Base-by-base conservation (phyloP, 2,888 invertebrate species). In the Brachycybe producta region DNA sequence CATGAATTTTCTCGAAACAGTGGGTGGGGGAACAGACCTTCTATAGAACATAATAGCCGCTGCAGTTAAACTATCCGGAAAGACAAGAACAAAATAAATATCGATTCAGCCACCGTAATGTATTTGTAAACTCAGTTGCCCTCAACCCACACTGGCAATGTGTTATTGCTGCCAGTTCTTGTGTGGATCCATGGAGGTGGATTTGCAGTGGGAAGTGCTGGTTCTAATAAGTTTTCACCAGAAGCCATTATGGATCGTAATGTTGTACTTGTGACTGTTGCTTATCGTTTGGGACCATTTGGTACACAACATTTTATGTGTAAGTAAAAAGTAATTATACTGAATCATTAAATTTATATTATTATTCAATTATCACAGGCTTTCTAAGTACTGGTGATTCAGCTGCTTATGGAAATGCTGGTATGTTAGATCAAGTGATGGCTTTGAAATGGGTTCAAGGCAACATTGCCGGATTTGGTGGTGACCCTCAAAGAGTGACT, bases 401-500 rank as follows among this genome's bases (percentile, higher is more conserved):
- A 30, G 32, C 32, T 30, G 8, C n/a, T 11, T 30, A 30, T 30
- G 32, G n/a, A 30, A 30, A 30, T 30, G 32, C n/a, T 30, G n/a
- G 8, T 30, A 30, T 30, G n/a, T 30, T 30, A 30, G n/a, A 11
- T 8, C n/a, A 30, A 8, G n/a, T 30, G n/a, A 8, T 30, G n/a
- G 32, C 32, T 38, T 38, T 38, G 15, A 38, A 13, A 38, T 38
- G n/a, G n/a, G n/a, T n/a, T n/a, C n/a, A n/a, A n/a, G n/a, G n/a
- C n/a, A n/a, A n/a, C n/a, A n/a, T n/a, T n/a, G n/a, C n/a, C n/a
- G n/a, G n/a, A n/a, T n/a, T n/a, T n/a, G n/a, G n/a, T n/a, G n/a
- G n/a, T n/a, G n/a, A n/a, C n/a, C n/a, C n/a, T n/a, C n/a, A n/a
- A n/a, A n/a, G n/a, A n/a, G n/a, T n/a, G n/a, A n/a, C n/a, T n/a